phyloP scores from a whole-genome alignment of 2,797 vertebrate species.

The Tinamus major region DNA sequence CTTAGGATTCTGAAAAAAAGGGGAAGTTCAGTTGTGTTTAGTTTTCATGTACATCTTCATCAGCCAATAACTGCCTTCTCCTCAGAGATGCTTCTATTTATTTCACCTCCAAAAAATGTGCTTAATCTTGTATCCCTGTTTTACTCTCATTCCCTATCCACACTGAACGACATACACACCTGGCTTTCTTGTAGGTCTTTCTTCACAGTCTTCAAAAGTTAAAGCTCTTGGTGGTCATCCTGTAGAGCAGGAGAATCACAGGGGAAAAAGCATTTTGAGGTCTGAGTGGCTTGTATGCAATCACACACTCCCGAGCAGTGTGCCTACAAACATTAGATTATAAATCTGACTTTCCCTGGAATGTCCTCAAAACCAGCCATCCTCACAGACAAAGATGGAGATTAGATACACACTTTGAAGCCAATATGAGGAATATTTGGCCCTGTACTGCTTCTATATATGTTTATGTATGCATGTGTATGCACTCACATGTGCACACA shows the following conservation, averaged over 20 bases:
- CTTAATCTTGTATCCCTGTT: neutral
- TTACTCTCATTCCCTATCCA: neutral
- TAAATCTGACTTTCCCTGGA: neutral
- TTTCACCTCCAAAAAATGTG: neutral
- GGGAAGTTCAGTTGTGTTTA: neutral
- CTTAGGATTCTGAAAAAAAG: neutral
- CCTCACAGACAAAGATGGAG: neutral
- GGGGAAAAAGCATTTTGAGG: neutral
- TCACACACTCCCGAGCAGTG: neutral
- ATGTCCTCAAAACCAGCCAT: neutral
- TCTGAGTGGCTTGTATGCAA: neutral
- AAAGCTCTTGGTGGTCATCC: accelerated
- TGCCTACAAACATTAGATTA: neutral
- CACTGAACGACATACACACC: neutral
- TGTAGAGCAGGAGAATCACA: neutral
- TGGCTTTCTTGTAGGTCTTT: neutral
- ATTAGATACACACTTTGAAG: neutral
- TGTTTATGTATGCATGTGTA: neutral
- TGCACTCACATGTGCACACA: neutral
- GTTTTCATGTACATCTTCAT: neutral
- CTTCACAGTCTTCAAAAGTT: neutral
- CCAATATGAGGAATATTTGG: neutral
- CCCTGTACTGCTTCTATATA: accelerated
- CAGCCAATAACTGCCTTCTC: neutral
- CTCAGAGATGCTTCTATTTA: neutral